Evolutionary conservation across 2,888 invertebrate species (phyloP).

Genomic region (Kuschelorhynchus macadamiae): DNA sequence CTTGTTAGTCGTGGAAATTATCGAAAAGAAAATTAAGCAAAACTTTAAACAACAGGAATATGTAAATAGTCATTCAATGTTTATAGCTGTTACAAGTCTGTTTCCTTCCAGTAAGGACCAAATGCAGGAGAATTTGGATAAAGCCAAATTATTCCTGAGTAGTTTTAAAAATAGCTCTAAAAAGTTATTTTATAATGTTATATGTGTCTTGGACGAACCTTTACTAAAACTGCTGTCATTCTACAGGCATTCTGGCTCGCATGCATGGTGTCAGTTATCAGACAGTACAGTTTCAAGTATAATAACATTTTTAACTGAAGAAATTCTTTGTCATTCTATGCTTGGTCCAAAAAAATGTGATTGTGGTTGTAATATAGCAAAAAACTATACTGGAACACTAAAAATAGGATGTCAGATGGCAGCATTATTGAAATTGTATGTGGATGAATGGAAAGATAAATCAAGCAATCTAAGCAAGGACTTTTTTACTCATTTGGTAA

Average conservation of each 20-base stretch:
- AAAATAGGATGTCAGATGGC: constrained; percentile 28
- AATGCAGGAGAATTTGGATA: constrained; percentile 22
- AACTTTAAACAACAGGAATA: constrained; percentile 34
- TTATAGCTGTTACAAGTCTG: constrained; percentile 39
- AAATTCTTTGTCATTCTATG: constrained; percentile 9
- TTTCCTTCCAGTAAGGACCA: constrained; percentile 34
- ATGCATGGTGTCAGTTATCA: constrained; percentile 35
- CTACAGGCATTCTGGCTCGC: constrained; percentile 28
- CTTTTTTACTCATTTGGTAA: constrained; percentile 30
- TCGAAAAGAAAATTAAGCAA: constrained; percentile 3
- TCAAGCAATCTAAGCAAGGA: constrained; percentile 12
- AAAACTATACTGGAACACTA: constrained; percentile 26
- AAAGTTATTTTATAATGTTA: constrained; percentile 30
- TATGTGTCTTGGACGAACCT: constrained; percentile 27
- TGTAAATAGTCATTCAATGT: constrained; percentile 28
- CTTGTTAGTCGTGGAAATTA: constrained; percentile 27
- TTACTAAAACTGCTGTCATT: constrained; percentile 20
- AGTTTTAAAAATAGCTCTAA: constrained; percentile 20
- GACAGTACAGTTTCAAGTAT: background rate
- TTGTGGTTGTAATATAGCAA: constrained; percentile 34
- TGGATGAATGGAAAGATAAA: constrained; percentile 26
- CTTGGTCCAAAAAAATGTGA: constrained; percentile 17
- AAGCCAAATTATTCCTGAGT: constrained; percentile 29
- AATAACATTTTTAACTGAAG: constrained; percentile 7
- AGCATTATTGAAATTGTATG: constrained; percentile 30